Base-by-base conservation (phyloP, 2,113 vertebrate species). In the Festucalex cinctus region DNA sequence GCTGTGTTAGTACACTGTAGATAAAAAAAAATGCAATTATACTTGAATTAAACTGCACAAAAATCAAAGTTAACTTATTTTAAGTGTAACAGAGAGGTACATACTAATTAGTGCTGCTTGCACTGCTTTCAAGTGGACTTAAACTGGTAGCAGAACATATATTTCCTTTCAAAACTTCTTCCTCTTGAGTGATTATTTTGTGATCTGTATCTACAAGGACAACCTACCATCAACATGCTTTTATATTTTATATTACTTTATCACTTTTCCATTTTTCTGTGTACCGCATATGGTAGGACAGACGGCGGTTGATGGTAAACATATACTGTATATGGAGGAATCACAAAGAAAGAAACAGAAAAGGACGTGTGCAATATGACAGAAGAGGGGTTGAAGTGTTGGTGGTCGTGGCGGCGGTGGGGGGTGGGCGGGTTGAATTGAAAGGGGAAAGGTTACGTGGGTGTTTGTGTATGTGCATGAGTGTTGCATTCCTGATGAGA, bases 341-440 rank as follows among this genome's bases (percentile, higher is more conserved):
- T 62, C 68, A 79, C 69, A 73, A 69, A 76, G 53, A 78, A 63
- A 73, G 17, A 66, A 46, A 46, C 6, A 69, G 68, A 78, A 76
- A 88, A 86, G 73, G 72, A 82, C 77, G 76, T 79, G 76, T 86
- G 74, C 65, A 66, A 71, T 57, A 72, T 76, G 76, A 73, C 66
- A 70, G 69, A 72, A 79, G 32, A 48, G 43, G 57, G 44, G 46
- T 60, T 56, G 74, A 73, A 73, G 69, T 77, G 71, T 73, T 48
- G 35, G 20, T 60, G 58, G 9, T n/a, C 9, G 58, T 48, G 62
- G 8, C 26, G 26, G 36, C 10, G 5, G 36, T 13, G 43, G 16
- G 14, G 43, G 14, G 43, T 14, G 59, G 37, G 35, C 1, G 9
- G 32, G 19, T 66, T 67, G 78, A 71, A 85, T 75, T 5, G 35